Conservation (phyloP, 2,888 invertebrate genomes). For the Netelia fuscicornis region DNA sequence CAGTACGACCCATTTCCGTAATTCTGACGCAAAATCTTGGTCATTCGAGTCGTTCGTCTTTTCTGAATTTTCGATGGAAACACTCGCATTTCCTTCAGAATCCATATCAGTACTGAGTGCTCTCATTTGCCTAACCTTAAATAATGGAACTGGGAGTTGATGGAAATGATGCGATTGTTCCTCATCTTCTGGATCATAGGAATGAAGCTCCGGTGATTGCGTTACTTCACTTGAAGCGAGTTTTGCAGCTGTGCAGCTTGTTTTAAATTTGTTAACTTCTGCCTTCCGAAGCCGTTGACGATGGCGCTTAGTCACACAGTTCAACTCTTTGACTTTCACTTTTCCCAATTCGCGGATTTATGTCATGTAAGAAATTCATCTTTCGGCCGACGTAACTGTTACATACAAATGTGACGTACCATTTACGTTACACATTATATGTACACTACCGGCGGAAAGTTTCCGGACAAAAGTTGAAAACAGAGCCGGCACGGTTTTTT, state of each 20-base stretch:
- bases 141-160: constrained; percentile 8
- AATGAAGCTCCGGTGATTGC: constrained; percentile 12
- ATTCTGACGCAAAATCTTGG: constrained; percentile 7
- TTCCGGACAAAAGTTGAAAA: too few species aligned
- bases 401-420: neutral
- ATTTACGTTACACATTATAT: neutral
- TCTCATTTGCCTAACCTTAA: neutral
- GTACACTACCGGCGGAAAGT: too few species aligned
- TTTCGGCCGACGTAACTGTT: neutral
- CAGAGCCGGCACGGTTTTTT: too few species aligned
- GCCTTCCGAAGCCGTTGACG: constrained; percentile 8
- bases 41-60: neutral
- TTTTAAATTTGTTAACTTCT: constrained; percentile 1
- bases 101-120: constrained; percentile 3
- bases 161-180: neutral
- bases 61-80: neutral
- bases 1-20: constrained; percentile 2
- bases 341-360: neutral
- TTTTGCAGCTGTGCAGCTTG: constrained; percentile 8
- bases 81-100: constrained; percentile 1
- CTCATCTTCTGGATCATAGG: neutral
- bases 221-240: neutral
- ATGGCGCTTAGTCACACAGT: constrained; percentile 6
- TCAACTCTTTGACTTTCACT: neutral
- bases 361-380: neutral